A percentile compares a stretch with the other conserved stretches of the same genome.
These are phyloP conservation scores for Coregonus ussuriensis DNA, from an alignment of 2,797 vertebrate species.

Conservation along the genomic window DNA sequence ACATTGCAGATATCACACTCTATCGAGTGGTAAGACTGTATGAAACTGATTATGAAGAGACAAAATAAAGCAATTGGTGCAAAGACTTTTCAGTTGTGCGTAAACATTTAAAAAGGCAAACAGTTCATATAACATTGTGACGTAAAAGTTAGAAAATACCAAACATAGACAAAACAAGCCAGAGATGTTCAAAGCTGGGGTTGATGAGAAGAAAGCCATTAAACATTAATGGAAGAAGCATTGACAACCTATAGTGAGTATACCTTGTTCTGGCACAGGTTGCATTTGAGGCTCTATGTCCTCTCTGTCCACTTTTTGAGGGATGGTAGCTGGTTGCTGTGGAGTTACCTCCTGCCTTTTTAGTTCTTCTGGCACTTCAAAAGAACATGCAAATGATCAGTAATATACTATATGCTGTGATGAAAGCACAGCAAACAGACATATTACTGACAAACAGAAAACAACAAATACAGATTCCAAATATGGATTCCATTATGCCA, in stretches of 20 bases:
- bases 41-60: background rate
- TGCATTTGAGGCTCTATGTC: conserved; percentile 51
- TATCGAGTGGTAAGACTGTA: conserved; percentile 53
- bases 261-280: conserved; percentile 60
- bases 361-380: conserved; percentile 79
- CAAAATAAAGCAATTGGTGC: background rate
- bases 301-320: conserved; percentile 64
- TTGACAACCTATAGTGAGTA: conserved; percentile 1
- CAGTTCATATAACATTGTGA: background rate
- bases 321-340: conserved; percentile 48
- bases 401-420: background rate
- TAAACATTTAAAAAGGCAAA: background rate
- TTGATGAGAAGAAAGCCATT: conserved; percentile 9
- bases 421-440: conserved; percentile 5
- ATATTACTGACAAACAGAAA: background rate
- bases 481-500: background rate
- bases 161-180: background rate
- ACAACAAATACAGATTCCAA: background rate
- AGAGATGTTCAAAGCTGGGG: conserved; percentile 20
- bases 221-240: background rate
- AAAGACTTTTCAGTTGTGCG: too few relatives aligned
- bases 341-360: conserved; percentile 59
- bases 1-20: conserved; percentile 46
- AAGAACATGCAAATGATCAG: conserved; percentile 55
- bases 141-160: conserved; percentile 11